Conservation (phyloP, 1,140 invertebrate species). For the Pogonomyrmex californicus region DNA sequence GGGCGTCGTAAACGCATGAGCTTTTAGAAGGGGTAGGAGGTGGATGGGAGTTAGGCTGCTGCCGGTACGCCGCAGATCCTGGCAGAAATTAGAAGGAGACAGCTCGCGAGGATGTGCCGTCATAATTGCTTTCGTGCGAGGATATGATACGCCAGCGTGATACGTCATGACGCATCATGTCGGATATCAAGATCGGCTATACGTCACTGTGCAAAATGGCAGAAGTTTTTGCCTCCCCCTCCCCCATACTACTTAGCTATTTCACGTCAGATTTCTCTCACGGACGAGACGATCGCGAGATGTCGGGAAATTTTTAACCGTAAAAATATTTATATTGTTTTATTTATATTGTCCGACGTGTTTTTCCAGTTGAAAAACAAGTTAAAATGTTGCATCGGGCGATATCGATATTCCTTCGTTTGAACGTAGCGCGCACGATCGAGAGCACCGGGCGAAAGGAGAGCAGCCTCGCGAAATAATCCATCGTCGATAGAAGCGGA, state of each 20-base stretch:
- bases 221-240: background rate
- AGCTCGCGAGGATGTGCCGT: conserved; percentile 49
- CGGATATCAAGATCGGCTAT: background rate
- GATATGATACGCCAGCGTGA: background rate
- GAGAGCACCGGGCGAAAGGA: background rate
- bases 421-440: background rate
- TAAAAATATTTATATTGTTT: background rate
- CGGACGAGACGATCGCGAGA: background rate
- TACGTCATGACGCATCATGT: background rate
- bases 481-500: conserved; percentile 51
- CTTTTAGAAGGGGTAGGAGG: background rate
- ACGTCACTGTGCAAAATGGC: background rate
- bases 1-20: conserved; percentile 58
- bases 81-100: conserved; percentile 67
- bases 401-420: conserved; percentile 5
- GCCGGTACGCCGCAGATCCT: conserved; percentile 6
- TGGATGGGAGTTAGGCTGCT: conserved; percentile 40
- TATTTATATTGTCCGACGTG: background rate
- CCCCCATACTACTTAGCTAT: background rate
- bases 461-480: conserved; percentile 56
- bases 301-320: background rate
- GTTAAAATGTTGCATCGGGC: conserved; percentile 6
- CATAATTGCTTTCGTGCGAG: conserved; percentile 62
- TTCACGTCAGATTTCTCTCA: background rate
- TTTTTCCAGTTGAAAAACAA: conserved; percentile 1